phyloP scores from a whole-genome alignment of 2,113 vertebrate genomes.

The Syngnathus floridae region DNA sequence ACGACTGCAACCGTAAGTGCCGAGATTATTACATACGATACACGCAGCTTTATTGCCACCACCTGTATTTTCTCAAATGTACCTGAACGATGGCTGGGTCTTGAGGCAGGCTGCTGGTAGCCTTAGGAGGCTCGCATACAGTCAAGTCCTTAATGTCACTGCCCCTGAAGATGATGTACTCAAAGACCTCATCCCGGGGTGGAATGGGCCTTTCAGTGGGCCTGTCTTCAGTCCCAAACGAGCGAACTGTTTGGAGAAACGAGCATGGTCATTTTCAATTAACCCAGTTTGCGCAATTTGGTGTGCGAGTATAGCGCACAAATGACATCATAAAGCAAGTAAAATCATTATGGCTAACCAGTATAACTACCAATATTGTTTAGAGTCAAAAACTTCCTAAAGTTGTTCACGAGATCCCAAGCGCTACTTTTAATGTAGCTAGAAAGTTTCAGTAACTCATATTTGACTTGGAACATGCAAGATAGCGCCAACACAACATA shows the following conservation, averaged over 20 bases:
- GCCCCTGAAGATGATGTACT: slow-evolving; percentile 96
- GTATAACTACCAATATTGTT: too few relatives aligned
- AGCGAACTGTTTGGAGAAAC: slow-evolving; percentile 73
- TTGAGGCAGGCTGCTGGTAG: slow-evolving; percentile 86
- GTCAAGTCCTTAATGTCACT: slow-evolving; percentile 98
- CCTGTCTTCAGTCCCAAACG: slow-evolving; percentile 94
- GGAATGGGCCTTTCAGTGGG: slow-evolving; percentile 94
- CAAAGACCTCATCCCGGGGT: slow-evolving; percentile 93
- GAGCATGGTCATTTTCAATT: neutral
- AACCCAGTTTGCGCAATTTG: neutral
- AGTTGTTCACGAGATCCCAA: neutral
- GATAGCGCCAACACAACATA: slow-evolving; percentile 32
- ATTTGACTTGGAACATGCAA: neutral
- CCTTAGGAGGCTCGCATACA: slow-evolving; percentile 94
- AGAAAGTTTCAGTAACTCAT: neutral
- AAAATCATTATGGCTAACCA: neutral
- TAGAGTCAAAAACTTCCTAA: neutral
- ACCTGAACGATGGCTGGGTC: slow-evolving; percentile 96
- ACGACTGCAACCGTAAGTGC: slow-evolving; percentile 73
- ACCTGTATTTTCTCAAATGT: neutral
- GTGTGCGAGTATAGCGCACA: neutral
- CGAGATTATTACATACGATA: neutral
- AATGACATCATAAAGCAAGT: neutral
- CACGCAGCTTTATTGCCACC: neutral
- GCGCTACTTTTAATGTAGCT: neutral